phyloP scores from a whole-genome alignment of 1,140 invertebrate genomes.

The Globodera rostochiensis region DNA sequence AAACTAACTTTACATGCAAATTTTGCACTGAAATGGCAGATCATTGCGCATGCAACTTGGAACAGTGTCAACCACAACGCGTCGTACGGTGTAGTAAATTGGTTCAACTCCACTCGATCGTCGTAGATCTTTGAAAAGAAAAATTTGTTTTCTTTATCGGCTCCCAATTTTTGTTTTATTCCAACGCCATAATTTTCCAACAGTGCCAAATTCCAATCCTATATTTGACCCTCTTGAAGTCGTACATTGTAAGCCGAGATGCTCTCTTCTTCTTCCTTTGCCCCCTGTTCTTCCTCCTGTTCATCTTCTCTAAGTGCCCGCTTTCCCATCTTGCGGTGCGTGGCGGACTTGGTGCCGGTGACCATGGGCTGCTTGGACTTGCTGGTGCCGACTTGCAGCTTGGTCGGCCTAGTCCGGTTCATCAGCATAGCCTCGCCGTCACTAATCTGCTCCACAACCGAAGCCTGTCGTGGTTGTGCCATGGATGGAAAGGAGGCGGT shows the following conservation, averaged over 20 bases:
- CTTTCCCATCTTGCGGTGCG: slow-evolving; percentile 30
- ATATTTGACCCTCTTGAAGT: not conserved
- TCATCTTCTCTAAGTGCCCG: slow-evolving; percentile 1
- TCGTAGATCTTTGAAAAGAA: slow-evolving; percentile 50
- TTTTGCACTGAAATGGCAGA: slow-evolving; percentile 62
- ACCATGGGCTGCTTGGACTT: slow-evolving; percentile 51
- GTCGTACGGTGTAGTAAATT: slow-evolving; percentile 61
- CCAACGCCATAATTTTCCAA: too few relatives aligned
- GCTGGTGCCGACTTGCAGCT: slow-evolving; percentile 44
- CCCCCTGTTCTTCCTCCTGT: not conserved
- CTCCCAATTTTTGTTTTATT: too few relatives aligned
- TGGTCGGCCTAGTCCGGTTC: slow-evolving; percentile 45
- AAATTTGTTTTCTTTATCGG: too few relatives aligned
- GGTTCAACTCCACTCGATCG: slow-evolving; percentile 59
- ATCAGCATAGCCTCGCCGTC: slow-evolving; percentile 27
- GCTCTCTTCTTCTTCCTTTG: slow-evolving; percentile 43
- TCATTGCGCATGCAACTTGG: slow-evolving; percentile 56
- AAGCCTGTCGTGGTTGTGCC: not conserved
- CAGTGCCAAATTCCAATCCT: not conserved
- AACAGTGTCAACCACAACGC: slow-evolving; percentile 62
- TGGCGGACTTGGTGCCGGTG: slow-evolving; percentile 2
- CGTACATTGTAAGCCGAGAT: slow-evolving; percentile 61
- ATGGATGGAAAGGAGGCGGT: not conserved
- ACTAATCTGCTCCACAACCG: slow-evolving; percentile 35
- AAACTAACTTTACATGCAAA: slow-evolving; percentile 64